Evolutionary conservation across 2,797 vertebrate species (phyloP).

Genomic region (Rhinoraja longicauda): DNA sequence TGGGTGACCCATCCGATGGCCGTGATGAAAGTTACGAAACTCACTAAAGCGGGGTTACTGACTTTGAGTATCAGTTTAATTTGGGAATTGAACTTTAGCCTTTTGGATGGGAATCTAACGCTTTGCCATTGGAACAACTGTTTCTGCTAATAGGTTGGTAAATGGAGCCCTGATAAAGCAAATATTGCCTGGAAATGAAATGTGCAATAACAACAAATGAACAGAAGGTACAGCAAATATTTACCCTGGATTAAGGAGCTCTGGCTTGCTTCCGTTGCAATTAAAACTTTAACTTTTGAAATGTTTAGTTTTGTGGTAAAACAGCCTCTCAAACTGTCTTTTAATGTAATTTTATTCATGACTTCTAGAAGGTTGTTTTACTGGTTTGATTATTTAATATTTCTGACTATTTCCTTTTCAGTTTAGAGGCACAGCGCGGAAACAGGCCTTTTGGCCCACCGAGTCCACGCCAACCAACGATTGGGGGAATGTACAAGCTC

Average conservation of each 20-base stretch:
- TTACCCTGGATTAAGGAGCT: neutral
- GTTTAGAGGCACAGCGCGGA: no score
- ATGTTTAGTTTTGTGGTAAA: neutral
- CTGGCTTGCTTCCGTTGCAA: neutral
- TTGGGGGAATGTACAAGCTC: no score
- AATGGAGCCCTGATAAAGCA: neutral
- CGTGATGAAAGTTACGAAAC: slow-evolving; percentile 33
- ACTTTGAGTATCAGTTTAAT: slow-evolving; percentile 16
- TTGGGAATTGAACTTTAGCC: slow-evolving; percentile 27
- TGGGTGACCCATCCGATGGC: slow-evolving; percentile 16
- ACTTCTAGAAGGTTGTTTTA: neutral
- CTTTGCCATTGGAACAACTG: neutral
- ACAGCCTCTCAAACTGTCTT: neutral
- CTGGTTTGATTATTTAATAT: neutral
- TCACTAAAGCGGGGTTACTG: slow-evolving; percentile 21
- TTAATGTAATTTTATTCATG: neutral
- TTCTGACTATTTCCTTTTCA: neutral
- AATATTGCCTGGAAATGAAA: neutral
- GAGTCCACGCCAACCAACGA: no score
- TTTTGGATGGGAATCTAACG: neutral
- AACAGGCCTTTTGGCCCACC: no score
- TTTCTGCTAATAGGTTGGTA: slow-evolving; percentile 17
- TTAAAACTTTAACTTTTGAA: neutral
- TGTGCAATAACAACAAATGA: neutral
- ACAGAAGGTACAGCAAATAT: neutral